phyloP scores from a whole-genome alignment of 2,113 vertebrate genomes.

The Cettia cetti region DNA sequence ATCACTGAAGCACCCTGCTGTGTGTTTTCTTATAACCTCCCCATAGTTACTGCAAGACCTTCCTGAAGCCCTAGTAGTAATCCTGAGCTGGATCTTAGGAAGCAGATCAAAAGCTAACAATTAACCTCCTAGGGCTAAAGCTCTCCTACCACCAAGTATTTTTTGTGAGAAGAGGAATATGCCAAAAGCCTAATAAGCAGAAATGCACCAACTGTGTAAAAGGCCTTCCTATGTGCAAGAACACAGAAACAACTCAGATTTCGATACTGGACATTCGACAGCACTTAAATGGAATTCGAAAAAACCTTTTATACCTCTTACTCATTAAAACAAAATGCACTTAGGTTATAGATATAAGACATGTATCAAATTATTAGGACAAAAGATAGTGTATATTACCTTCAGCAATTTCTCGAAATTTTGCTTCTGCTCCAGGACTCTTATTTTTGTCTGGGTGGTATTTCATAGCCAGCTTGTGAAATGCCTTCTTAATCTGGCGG shows the following conservation, averaged over 20 bases:
- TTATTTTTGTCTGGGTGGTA: constrained; percentile 97
- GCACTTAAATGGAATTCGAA: background rate
- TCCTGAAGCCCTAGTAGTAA: background rate
- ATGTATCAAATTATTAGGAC: background rate
- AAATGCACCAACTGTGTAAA: background rate
- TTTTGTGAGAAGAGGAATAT: background rate
- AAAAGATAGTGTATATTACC: constrained; percentile 68
- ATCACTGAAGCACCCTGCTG: background rate
- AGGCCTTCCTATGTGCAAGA: background rate
- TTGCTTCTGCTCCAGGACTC: constrained; percentile 88
- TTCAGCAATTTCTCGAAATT: constrained; percentile 95
- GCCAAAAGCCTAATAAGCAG: background rate
- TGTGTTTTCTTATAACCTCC: background rate
- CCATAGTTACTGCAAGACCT: background rate
- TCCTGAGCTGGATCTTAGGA: background rate
- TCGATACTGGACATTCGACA: background rate
- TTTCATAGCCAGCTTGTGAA: constrained; percentile 93
- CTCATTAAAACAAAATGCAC: background rate
- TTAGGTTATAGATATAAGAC: background rate
- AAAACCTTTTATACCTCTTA: background rate
- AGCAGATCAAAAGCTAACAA: background rate
- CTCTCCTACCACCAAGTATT: background rate
- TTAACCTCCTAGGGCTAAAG: background rate
- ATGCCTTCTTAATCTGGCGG: constrained; percentile 95
- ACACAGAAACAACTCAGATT: background rate